phyloP scores from a whole-genome alignment of 2,888 invertebrate species.

The Lithophane ornitopus region DNA sequence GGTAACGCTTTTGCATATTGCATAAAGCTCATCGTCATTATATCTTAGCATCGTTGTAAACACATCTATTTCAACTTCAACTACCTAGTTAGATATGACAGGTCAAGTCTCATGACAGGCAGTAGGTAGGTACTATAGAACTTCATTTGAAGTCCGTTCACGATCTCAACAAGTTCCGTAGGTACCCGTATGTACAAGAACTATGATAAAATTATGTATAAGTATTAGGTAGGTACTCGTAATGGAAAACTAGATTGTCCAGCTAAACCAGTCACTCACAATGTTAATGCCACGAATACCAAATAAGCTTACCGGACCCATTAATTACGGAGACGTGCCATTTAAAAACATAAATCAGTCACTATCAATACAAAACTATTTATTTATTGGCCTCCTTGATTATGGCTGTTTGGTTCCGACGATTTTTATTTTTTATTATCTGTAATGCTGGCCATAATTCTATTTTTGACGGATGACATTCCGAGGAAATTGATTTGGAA shows the following conservation, averaged over 20 bases:
- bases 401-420: constrained; percentile 52
- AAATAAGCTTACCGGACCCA: constrained; percentile 71
- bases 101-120: constrained; percentile 35
- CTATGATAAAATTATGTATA: constrained; percentile 62
- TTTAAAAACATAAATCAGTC: constrained; percentile 72
- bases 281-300: constrained; percentile 74
- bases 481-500: constrained; percentile 39
- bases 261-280: constrained; percentile 69
- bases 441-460: constrained; percentile 48
- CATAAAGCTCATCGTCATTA: background rate
- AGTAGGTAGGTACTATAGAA: background rate
- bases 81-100: constrained; percentile 13
- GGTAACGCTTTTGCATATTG: constrained; percentile 7
- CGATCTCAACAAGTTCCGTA: constrained; percentile 48
- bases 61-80: constrained; percentile 37
- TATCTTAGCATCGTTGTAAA: constrained; percentile 7
- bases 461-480: constrained; percentile 55
- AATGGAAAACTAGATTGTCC: constrained; percentile 77
- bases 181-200: constrained; percentile 29
- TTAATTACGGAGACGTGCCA: constrained; percentile 69
- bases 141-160: constrained; percentile 54
- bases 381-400: constrained; percentile 64
- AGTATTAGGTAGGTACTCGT: constrained; percentile 28
- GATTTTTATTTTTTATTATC: constrained; percentile 39
- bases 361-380: constrained; percentile 61